Base-by-base conservation (phyloP, 2,888 invertebrate species). In the Lasius platythorax region DNA sequence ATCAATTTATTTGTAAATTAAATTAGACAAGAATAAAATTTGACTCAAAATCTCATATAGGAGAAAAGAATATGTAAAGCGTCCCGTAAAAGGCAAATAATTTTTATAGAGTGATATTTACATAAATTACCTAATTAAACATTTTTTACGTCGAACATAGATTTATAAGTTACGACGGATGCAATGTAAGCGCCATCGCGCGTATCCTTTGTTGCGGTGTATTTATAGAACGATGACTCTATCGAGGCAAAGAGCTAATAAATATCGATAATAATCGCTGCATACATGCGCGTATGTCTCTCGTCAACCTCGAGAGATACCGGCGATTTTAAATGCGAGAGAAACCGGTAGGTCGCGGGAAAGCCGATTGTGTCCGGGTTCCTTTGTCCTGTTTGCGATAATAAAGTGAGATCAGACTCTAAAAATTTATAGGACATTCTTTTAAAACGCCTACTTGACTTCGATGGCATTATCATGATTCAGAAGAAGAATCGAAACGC, bases 191-290 rank as follows among this genome's bases (percentile, higher is more conserved):
- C 74, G 61, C 30, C 11, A 18, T 23, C 56, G 15, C 68, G 46
- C 84, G 58, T 66, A 63, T 37, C 70, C 79, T 85, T 82, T 76
- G 74, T 82, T 70, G 66, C 33, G 11, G 1, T 11, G 37, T 87
- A 88, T 88, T 88, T 85, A 88, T 85, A 87, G 87, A 88, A 87
- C 72, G 83, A 85, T 88, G 88, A 87, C 75, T 85, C 84, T 75
- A 83, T 85, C 84, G 83, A 78, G 70, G 74, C 68, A 79, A 58
- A 68, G 78, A 82, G 78, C 58, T 61, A 85, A 75, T 82, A 85
- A 87, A 83, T 79, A 85, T 85, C 58, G 73, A 82, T 78, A 84
- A 86, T 82, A 67, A 81, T 83, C 67, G 12, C 12, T 61, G 50
- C 56, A 37, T 15, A 33, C 28, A 37, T 18, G 2, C 11, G 2